Percentiles rank a stretch among this genome's conserved stretches.
Evolutionary conservation across 2,113 vertebrate genomes (phyloP).

Genomic region (Heterochromis multidens): DNA sequence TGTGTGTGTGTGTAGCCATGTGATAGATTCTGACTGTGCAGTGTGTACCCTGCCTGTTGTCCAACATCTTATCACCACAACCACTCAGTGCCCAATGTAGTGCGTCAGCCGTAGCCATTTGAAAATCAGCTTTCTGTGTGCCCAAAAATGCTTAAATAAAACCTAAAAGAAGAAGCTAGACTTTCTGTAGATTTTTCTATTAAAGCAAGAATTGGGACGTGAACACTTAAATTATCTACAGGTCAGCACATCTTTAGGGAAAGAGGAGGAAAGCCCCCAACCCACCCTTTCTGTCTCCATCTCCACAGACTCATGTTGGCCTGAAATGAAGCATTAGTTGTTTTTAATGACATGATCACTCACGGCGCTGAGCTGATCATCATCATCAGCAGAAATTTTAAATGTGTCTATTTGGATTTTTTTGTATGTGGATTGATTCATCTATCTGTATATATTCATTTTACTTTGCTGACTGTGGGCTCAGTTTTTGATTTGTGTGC

Average conservation of each 20-base stretch:
- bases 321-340: conserved; percentile 8
- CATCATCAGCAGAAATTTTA: not conserved
- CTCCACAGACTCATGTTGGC: not conserved
- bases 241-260: conserved; percentile 36
- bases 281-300: not conserved
- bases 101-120: not conserved
- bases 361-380: not conserved
- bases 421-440: not conserved
- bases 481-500: not conserved
- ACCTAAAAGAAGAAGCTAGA: not conserved
- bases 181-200: not conserved
- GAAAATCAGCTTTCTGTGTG: not conserved
- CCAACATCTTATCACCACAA: not conserved
- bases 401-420: not conserved
- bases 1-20: not conserved
- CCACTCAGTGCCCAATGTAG: not conserved
- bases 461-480: not conserved
- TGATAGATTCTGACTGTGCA: not conserved
- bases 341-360: conserved; percentile 3
- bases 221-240: conserved; percentile 32
- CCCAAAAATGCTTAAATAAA: not conserved
- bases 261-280: not conserved
- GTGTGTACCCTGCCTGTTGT: not conserved
- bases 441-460: not conserved
- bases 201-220: conserved; percentile 21